Percentiles rank a stretch among this genome's conserved stretches.
These are phyloP conservation scores for Limnephilus lunatus DNA, from an alignment of 2,888 invertebrate genomes.

Conservation along the genomic window DNA sequence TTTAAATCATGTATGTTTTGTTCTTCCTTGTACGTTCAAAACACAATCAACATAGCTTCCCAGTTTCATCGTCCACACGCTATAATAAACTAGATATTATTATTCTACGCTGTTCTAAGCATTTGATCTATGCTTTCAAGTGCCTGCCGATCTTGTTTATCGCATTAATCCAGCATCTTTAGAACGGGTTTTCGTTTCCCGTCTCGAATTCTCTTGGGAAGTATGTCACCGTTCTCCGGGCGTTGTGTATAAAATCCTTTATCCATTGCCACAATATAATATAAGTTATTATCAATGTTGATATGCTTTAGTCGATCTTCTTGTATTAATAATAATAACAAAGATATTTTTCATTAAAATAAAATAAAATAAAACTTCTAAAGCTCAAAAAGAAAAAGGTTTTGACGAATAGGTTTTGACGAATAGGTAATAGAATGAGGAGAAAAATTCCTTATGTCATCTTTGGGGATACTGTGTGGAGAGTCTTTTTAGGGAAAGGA, in stretches of 20 bases:
- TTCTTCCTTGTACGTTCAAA: background rate
- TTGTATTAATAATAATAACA: background rate
- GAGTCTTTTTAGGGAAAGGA: too few relatives aligned
- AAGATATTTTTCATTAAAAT: too few relatives aligned
- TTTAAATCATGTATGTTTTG: background rate
- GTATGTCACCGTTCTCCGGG: background rate
- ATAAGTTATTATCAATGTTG: background rate
- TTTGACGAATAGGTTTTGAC: too few relatives aligned
- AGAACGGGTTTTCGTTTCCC: background rate
- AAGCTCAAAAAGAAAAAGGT: too few relatives aligned
- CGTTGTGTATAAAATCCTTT: background rate
- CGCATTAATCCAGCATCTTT: background rate
- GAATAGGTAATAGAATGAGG: too few relatives aligned
- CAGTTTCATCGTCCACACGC: background rate
- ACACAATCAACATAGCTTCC: background rate
- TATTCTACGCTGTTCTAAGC: background rate
- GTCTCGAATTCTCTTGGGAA: background rate
- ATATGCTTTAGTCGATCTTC: background rate
- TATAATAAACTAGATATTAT: background rate
- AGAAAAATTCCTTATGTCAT: too few relatives aligned
- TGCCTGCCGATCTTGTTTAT: background rate
- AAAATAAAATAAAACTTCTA: too few relatives aligned
- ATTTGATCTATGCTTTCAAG: background rate
- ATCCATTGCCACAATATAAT: background rate
- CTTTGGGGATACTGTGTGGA: too few relatives aligned